A percentile compares a stretch with the other conserved stretches of the same genome.
These are phyloP conservation scores for Arrhopalites spinosus DNA, from an alignment of 2,888 invertebrate species.

Conservation along the genomic window DNA sequence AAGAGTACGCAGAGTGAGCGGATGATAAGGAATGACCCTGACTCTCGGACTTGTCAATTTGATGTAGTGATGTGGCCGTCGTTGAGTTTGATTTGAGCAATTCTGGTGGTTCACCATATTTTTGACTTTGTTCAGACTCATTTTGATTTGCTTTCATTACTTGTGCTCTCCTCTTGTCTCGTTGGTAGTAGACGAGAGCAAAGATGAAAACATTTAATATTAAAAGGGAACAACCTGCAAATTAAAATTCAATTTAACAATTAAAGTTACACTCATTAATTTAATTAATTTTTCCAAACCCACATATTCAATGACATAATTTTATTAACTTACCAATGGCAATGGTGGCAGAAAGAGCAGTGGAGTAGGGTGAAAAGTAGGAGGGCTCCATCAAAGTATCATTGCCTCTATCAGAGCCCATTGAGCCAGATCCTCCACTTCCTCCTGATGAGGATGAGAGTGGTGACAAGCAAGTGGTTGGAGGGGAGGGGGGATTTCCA, in stretches of 20 bases:
- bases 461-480: conserved; percentile 53
- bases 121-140: conserved; percentile 40
- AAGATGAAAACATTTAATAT: conserved; percentile 82
- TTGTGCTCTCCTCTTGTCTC: conserved; percentile 77
- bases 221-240: conserved; percentile 72
- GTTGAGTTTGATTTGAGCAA: conserved; percentile 55
- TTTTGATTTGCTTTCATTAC: conserved; percentile 61
- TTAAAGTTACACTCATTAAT: too few relatives aligned
- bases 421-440: background rate
- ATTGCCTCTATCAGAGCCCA: conserved; percentile 25
- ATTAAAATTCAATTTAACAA: too few relatives aligned
- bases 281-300: too few relatives aligned
- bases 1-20: conserved; percentile 30
- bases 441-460: conserved; percentile 34
- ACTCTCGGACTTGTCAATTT: conserved; percentile 41
- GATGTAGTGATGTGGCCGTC: conserved; percentile 50
- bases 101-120: conserved; percentile 54
- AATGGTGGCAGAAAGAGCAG: conserved; percentile 88
- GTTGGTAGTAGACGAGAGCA: conserved; percentile 82
- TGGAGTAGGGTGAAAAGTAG: conserved; percentile 82
- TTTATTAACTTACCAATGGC: conserved; percentile 69
- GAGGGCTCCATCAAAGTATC: conserved; percentile 47
- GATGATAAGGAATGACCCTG: conserved; percentile 18
- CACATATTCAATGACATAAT: too few relatives aligned
- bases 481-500: conserved; percentile 52